phyloP scores from a whole-genome alignment of 2,113 vertebrate genomes.

The Epinephelus lanceolatus region DNA sequence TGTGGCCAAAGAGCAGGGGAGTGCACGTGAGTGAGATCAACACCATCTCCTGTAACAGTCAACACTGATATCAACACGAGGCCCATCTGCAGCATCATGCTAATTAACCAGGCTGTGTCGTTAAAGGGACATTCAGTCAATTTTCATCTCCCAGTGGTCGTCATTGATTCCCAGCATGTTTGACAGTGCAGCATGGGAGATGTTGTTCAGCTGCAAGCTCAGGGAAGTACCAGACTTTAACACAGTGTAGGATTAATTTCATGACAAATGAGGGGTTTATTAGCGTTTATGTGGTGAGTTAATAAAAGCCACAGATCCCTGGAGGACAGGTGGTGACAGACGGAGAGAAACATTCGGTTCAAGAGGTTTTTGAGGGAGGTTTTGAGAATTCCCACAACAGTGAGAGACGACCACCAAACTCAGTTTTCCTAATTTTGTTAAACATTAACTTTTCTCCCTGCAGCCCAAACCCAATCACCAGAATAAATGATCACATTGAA shows the following conservation, averaged over 20 bases:
- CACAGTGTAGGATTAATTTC: constrained; percentile 18
- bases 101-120: constrained; percentile 10
- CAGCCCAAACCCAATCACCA: no score
- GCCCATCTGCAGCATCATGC: constrained; percentile 28
- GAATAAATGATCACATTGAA: no score
- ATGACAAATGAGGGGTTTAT: constrained; percentile 40
- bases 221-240: constrained; percentile 45
- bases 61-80: constrained; percentile 1
- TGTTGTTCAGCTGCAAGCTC: constrained; percentile 10
- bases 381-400: not conserved
- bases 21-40: constrained; percentile 36
- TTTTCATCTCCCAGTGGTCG: not conserved
- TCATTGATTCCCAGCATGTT: constrained; percentile 5
- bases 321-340: constrained; percentile 8
- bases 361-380: not conserved
- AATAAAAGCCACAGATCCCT: constrained; percentile 24
- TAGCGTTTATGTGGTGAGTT: not conserved
- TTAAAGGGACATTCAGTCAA: constrained; percentile 18
- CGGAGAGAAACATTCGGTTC: not conserved
- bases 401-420: not conserved
- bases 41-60: constrained; percentile 20
- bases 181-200: constrained; percentile 4
- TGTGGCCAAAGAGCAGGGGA: constrained; percentile 18
- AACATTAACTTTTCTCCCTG: not conserved
- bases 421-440: not conserved